Base-by-base conservation (phyloP, 2,113 vertebrate species). In the Mastomys coucha region DNA sequence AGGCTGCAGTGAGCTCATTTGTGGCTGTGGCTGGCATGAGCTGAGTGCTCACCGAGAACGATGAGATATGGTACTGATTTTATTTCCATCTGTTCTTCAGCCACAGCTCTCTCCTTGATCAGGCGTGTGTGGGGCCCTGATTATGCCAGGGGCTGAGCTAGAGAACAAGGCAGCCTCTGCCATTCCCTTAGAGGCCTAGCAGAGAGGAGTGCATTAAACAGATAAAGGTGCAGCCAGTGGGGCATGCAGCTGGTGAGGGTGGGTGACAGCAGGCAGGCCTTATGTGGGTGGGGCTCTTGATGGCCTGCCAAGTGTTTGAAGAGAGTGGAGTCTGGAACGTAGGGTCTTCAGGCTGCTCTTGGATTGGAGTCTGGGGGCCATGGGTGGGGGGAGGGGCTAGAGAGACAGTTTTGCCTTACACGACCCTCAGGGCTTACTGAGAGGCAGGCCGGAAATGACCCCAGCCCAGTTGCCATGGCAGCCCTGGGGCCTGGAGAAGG, bases 391-490 rank as follows among this genome's bases (percentile, higher is more conserved):
- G 51, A 60, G 78, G 58, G 72, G 13, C 60, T 53, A 22, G 13
- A 72, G 39, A 85, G 63, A 51, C 42, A 7, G 53, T 63, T 87
- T 22, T 33, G 49, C n/a, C 53, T 20, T 22, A 42, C 42, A 77
- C 3, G 31, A 63, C 60, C 70, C 65, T 42, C 24, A 5, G 33
- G 49, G 39, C 7, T 82, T 36, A 75, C 65, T 31, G 63, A 84
- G 90, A 93, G 63, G 19, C 26, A 0, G 28, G 33, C 24, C 0
- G 3, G 94, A 95, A 81, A 20, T 77, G 95, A 49, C 24, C 88
- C 75, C 31, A 42, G 87, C 84, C 24, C 0, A 33, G 92, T 87
- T 96, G 89, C 95, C 36, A 78, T 78, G 95, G 93, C 82, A 97
- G 45, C 93, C 73, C 24, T n/a, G 95, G 56, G 91, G 78, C 94